Base-by-base conservation (phyloP, 2,888 invertebrate genomes). In the Tupiocoris notatus region DNA sequence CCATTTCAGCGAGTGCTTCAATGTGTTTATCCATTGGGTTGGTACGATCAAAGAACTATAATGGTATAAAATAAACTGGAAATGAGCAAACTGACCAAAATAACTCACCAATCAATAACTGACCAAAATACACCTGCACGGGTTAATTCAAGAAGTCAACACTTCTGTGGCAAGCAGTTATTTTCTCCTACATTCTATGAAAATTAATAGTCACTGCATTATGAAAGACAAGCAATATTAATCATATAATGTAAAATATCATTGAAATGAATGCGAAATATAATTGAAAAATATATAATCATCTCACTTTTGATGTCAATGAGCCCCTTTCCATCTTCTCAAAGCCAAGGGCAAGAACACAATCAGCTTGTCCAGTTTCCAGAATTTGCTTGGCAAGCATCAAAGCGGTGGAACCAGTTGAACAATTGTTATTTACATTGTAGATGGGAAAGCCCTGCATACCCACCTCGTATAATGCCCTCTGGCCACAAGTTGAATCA, bases 351-450 rank as follows among this genome's bases (percentile, higher is more conserved):
- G 97, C 98, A 76, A 99, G 85, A 0, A 94, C 91, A 82, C 98
- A 94, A 81, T 97, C 93, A 17, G 91, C 89, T 81, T 90, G 87
- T 12, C 95, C 96, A 78, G 92, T 90, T 85, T 95, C 93, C n/a
- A 99, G 86, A 20, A 97, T 88, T 84, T 98, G 96, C 83, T 96
- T 96, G 0, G 92, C 96, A 82, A 99, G 86, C 82, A 91, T 89
- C 1, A 99, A 84, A 0, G 98, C 98, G 74, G 93, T 94, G 0
- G 98, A 93, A 24, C 99, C 99, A 0, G 98, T 98, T 0, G 98
- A 93, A 83, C 99, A 99, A 83, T 98, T 98, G 84, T 99, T 99
- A 86, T 99, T 98, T 16, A 98, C 98, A 85, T 99, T 99, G 86
- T 93, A 95, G 80, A 99, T 91, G 2, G 98, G 98, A 80, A 98